These are phyloP conservation scores for Lycodopsis pacificus DNA, from an alignment of 2,797 vertebrate species.

Conservation along the genomic window DNA sequence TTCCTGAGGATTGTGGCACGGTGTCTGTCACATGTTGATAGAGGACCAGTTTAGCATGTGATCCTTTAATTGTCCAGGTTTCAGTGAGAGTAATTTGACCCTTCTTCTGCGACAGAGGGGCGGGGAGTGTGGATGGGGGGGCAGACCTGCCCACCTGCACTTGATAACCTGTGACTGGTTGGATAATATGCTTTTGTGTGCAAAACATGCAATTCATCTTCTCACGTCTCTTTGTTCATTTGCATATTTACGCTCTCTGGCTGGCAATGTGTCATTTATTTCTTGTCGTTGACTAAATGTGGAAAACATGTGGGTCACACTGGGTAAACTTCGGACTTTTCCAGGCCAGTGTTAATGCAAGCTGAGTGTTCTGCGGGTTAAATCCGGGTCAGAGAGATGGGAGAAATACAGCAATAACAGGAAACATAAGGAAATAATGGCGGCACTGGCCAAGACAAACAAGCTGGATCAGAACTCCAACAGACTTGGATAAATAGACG, in stretches of 20 bases:
- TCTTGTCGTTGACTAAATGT: slow-evolving; percentile 42
- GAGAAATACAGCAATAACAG: slow-evolving; percentile 75
- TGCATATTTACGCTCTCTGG: slow-evolving; percentile 18
- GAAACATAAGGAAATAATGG: slow-evolving; percentile 72
- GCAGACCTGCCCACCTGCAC: slow-evolving; percentile 17
- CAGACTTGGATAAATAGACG: slow-evolving; percentile 53
- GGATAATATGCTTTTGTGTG: background rate
- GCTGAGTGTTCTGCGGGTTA: slow-evolving; percentile 51
- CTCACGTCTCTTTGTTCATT: background rate
- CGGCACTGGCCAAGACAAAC: slow-evolving; percentile 71
- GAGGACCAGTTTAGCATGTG: slow-evolving; percentile 66
- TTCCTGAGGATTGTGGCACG: slow-evolving; percentile 71
- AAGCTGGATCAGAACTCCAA: slow-evolving; percentile 52
- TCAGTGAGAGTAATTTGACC: slow-evolving; percentile 59
- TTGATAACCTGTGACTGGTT: slow-evolving; percentile 19
- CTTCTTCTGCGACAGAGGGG: slow-evolving; percentile 13
- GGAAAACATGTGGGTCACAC: slow-evolving; percentile 54
- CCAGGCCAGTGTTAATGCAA: slow-evolving; percentile 40
- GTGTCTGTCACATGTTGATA: slow-evolving; percentile 71
- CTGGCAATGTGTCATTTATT: slow-evolving; percentile 28
- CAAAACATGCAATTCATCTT: background rate
- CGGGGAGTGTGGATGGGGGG: background rate
- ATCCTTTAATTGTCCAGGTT: slow-evolving; percentile 70
- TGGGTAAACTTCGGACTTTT: slow-evolving; percentile 49
- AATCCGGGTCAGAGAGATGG: slow-evolving; percentile 63